Evolutionary conservation across 2,888 invertebrate genomes (phyloP).

Genomic region (Macrophya annulata): DNA sequence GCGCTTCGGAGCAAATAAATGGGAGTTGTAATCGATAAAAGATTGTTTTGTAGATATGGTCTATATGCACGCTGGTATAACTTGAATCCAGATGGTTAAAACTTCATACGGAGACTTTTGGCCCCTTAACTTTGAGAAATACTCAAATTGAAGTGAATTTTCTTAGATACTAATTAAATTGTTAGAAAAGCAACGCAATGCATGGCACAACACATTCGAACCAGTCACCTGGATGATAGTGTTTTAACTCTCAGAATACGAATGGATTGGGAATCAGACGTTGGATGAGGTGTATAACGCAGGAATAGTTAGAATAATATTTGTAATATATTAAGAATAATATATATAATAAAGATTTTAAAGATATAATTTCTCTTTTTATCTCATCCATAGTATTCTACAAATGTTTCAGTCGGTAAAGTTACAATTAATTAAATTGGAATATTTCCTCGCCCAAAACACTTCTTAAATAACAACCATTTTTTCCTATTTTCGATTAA

Average conservation of each 20-base stretch:
- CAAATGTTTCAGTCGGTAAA: slow-evolving; percentile 69
- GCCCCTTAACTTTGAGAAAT: no score
- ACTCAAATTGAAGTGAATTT: no score
- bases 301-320: slow-evolving; percentile 9
- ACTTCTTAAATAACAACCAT: slow-evolving; percentile 67
- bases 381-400: slow-evolving; percentile 60
- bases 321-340: slow-evolving; percentile 72
- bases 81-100: neutral
- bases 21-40: neutral
- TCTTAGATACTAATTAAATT: no score
- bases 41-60: neutral
- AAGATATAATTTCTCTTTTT: slow-evolving; percentile 70
- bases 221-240: neutral
- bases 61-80: neutral
- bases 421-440: slow-evolving; percentile 68
- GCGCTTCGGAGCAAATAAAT: neutral
- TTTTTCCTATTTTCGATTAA: slow-evolving; percentile 63
- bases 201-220: neutral
- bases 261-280: neutral
- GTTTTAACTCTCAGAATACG: neutral
- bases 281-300: slow-evolving; percentile 11
- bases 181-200: no score
- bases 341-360: slow-evolving; percentile 72
- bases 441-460: slow-evolving; percentile 67
- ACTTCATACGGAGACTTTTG: neutral